phyloP scores from a whole-genome alignment of 2,888 invertebrate genomes.

The Sarcophaga rosellei region DNA sequence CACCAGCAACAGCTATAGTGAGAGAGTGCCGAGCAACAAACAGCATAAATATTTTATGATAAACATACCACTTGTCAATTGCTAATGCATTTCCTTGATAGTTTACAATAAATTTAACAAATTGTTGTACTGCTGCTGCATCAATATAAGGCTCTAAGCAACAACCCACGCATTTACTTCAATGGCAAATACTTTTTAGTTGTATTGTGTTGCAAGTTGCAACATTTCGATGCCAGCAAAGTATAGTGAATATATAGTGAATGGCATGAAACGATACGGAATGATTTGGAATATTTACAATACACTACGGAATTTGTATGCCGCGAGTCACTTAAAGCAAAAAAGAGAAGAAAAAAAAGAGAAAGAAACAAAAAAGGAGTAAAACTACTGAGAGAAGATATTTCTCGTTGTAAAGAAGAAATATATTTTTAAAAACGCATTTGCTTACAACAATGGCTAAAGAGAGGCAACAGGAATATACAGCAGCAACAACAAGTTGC shows the following conservation, averaged over 20 bases:
- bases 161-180: slow-evolving; percentile 25
- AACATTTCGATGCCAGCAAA: slow-evolving; percentile 49
- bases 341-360: slow-evolving; percentile 7
- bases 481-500: too few relatives aligned
- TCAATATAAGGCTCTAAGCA: slow-evolving; percentile 7
- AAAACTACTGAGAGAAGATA: too few relatives aligned
- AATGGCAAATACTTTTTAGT: slow-evolving; percentile 3
- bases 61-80: slow-evolving; percentile 58
- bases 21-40: background rate
- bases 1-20: background rate
- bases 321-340: slow-evolving; percentile 64
- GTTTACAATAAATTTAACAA: slow-evolving; percentile 67
- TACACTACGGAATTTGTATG: slow-evolving; percentile 64
- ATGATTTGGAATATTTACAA: slow-evolving; percentile 60
- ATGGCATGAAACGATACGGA: slow-evolving; percentile 15
- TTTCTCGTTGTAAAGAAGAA: too few relatives aligned
- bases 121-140: slow-evolving; percentile 18
- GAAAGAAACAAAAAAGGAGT: background rate
- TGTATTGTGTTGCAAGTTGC: slow-evolving; percentile 10
- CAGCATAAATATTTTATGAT: slow-evolving; percentile 51
- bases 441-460: too few relatives aligned
- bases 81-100: slow-evolving; percentile 67
- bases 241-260: slow-evolving; percentile 34
- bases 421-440: too few relatives aligned
- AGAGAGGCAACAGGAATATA: too few relatives aligned